A percentile compares a stretch with the other conserved stretches of the same genome.
These are phyloP conservation scores for Rissa tridactyla DNA, from an alignment of 2,113 vertebrate species.

Conservation along the genomic window DNA sequence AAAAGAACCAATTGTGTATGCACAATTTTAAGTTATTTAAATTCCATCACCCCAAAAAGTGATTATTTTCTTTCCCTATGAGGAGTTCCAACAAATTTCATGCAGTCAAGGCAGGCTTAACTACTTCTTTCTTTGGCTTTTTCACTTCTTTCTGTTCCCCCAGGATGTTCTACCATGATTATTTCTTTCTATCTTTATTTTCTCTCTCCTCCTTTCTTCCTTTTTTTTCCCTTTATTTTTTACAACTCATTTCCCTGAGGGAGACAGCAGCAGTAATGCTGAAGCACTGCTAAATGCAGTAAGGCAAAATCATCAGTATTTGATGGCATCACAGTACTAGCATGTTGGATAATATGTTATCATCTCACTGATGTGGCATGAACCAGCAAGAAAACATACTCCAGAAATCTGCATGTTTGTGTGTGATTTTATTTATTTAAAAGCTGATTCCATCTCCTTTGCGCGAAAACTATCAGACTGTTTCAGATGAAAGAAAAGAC, in stretches of 20 bases:
- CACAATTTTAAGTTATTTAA: conserved; percentile 71
- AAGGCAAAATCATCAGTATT: conserved; percentile 57
- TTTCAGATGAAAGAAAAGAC: neutral
- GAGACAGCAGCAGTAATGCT: conserved; percentile 17
- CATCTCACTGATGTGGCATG: neutral
- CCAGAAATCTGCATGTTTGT: neutral
- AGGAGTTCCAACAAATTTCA: conserved; percentile 61
- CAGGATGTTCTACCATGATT: conserved; percentile 68
- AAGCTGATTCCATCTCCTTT: neutral
- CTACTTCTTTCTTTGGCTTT: conserved; percentile 63
- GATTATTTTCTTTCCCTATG: conserved; percentile 60
- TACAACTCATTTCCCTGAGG: neutral
- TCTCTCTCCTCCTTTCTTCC: conserved; percentile 12
- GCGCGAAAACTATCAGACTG: neutral
- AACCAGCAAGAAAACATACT: neutral
- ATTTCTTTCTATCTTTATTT: conserved; percentile 72
- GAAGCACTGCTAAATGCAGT: conserved; percentile 46
- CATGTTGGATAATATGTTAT: conserved; percentile 46
- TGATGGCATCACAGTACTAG: conserved; percentile 15
- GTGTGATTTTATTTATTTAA: conserved; percentile 47
- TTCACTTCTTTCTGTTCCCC: conserved; percentile 61
- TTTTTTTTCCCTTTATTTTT: neutral
- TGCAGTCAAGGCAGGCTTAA: conserved; percentile 31
- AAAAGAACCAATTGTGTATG: conserved; percentile 55
- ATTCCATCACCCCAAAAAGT: conserved; percentile 61